These are phyloP conservation scores for Tanypteryx hageni DNA, from an alignment of 2,888 invertebrate genomes.

Conservation along the genomic window DNA sequence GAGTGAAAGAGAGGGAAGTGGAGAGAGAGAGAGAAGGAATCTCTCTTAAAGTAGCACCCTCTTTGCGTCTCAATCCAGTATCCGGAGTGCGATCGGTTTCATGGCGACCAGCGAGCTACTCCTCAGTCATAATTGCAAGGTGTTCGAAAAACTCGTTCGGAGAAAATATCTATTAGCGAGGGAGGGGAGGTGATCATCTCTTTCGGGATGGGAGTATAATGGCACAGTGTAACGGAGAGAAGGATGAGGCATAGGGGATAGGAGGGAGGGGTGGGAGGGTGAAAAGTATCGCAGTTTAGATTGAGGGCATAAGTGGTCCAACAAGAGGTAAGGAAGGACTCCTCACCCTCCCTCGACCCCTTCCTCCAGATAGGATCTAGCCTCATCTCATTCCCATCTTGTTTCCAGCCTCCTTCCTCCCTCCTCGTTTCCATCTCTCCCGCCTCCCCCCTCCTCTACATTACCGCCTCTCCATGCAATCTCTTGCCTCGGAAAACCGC, in stretches of 20 bases:
- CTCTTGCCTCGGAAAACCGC: too few species aligned
- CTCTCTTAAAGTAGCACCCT: neutral
- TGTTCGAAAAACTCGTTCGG: neutral
- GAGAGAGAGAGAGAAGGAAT: neutral
- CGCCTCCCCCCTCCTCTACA: constrained; percentile 57
- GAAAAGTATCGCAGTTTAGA: neutral
- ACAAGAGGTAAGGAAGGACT: neutral
- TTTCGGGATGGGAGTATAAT: neutral
- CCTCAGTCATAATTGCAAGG: neutral
- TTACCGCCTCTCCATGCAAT: constrained; percentile 67
- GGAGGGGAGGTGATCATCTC: neutral
- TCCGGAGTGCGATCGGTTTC: neutral
- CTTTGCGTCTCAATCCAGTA: neutral
- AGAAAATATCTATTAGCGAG: constrained; percentile 23
- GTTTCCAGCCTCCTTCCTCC: neutral
- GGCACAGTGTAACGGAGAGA: neutral
- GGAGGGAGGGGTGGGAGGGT: neutral
- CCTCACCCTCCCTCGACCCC: neutral
- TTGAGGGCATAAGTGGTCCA: neutral
- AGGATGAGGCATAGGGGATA: constrained; percentile 67
- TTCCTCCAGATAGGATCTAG: neutral
- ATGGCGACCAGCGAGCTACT: neutral
- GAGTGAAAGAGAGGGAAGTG: neutral
- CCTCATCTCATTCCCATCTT: neutral
- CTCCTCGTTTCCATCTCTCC: constrained; percentile 62